Evolutionary conservation across 2,797 vertebrate species (phyloP), one percentile per base, ranked within the genome.

Genomic region (Phoebastria nigripes): DNA sequence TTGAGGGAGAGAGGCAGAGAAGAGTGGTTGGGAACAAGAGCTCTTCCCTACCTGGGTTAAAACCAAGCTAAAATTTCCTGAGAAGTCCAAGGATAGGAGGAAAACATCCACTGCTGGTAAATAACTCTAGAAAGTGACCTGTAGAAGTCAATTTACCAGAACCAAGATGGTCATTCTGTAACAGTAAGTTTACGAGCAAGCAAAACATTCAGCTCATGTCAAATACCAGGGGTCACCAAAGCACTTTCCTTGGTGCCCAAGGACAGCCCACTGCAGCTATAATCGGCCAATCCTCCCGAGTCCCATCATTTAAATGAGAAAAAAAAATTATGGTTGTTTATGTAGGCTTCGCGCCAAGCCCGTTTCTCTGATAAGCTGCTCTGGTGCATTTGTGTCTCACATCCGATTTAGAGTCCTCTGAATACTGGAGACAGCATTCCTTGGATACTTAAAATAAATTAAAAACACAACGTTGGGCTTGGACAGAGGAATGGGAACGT

Each of bases 361-460:
- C 94, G 93, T 94, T 97, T 95, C 95, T 97, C 97, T 97, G 98
- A 98, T 98, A 98, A 98, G 98, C 96, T 97, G 95, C 97, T 96
- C 97, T 97, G 95, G 97, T 98, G 97, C 97, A 96, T 98, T 97
- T 98, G 97, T 97, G 97, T 98, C 98, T 94, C 96, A 93, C 96
- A 98, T 98, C 97, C 95, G 97, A 98, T 97, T 97, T 94, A 97
- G 97, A 98, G 98, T 89, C 98, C 98, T 98, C 98, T 91, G 74
- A 92, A 95, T 44, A 79, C 89, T 95, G 85, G 90, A 97, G 90
- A 95, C 87, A 81, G 63, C 95, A 99, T 99, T 99, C 98, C 98
- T 98, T 97, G 97, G 92, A 96, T 95, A 92, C 93, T 96, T 97
- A 95, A 94, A 95, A 94, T 95, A 97, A 97, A 96, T 96, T 94